These are phyloP conservation scores for Conops quadrifasciatus DNA, from an alignment of 2,888 invertebrate genomes.

Conservation along the genomic window DNA sequence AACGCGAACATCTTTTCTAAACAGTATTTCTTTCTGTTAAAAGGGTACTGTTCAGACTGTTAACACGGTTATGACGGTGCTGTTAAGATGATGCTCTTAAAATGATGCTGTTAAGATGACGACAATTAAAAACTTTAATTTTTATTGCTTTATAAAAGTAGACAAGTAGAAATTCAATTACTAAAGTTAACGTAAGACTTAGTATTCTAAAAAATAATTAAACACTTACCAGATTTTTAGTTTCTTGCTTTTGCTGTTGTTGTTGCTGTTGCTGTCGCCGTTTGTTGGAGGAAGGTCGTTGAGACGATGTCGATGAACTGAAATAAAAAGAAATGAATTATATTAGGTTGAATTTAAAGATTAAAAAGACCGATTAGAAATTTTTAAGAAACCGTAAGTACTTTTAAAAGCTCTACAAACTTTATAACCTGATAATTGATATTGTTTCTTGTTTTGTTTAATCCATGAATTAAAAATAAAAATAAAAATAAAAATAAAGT, in stretches of 20 bases:
- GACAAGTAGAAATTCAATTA: too few species aligned
- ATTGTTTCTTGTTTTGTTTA: neutral
- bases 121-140: too few species aligned
- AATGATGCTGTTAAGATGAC: too few species aligned
- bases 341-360: slow-evolving; percentile 6
- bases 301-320: slow-evolving; percentile 28
- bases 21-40: too few species aligned
- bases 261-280: neutral
- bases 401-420: too few species aligned
- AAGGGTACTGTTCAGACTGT: neutral
- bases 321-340: slow-evolving; percentile 24
- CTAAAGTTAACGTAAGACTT: neutral
- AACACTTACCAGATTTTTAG: neutral
- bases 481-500: neutral
- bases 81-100: too few species aligned
- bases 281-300: slow-evolving; percentile 24
- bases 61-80: too few species aligned
- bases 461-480: neutral
- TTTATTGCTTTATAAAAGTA: neutral
- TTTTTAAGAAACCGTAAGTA: neutral
- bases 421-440: too few species aligned
- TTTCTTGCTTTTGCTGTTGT: neutral
- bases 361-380: neutral
- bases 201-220: neutral
- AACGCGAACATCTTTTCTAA: too few species aligned